A percentile compares a stretch with the other conserved stretches of the same genome.
Evolutionary conservation across 1,140 invertebrate genomes (phyloP).

Genomic region (Marisa cornuarietis): DNA sequence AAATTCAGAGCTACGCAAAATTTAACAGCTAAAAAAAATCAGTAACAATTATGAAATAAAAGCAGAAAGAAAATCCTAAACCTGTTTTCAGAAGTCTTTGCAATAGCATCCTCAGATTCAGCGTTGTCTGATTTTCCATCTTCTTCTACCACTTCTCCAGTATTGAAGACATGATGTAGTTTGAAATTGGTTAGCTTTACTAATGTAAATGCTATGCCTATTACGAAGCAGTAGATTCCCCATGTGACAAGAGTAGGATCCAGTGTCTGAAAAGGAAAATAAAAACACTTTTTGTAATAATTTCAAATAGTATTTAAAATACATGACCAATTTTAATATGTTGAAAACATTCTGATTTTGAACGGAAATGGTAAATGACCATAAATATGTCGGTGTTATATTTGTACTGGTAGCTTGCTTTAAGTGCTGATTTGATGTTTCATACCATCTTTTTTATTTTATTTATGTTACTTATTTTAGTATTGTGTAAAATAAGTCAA

Average conservation of each 20-base stretch:
- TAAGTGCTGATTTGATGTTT: too few relatives aligned
- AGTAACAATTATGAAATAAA: too few relatives aligned
- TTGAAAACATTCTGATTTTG: too few relatives aligned
- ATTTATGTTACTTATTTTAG: too few relatives aligned
- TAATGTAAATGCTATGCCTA: constrained; percentile 81
- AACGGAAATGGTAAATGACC: too few relatives aligned
- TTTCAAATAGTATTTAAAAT: constrained; percentile 10
- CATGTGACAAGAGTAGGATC: constrained; percentile 84
- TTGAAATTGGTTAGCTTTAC: constrained; percentile 91
- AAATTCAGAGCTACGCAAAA: too few relatives aligned
- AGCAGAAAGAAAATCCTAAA: neutral
- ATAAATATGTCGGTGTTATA: too few relatives aligned
- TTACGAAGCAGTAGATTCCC: constrained; percentile 85
- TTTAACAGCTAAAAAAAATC: too few relatives aligned
- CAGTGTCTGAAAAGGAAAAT: constrained; percentile 79
- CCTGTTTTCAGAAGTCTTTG: constrained; percentile 37
- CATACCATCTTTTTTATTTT: too few relatives aligned
- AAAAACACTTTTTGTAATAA: neutral
- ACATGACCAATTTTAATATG: neutral
- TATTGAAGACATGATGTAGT: constrained; percentile 96
- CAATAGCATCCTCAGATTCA: constrained; percentile 11
- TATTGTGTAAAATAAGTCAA: too few relatives aligned
- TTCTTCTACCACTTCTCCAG: constrained; percentile 82
- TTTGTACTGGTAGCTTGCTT: too few relatives aligned
- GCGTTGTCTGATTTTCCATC: constrained; percentile 32